phyloP scores from a whole-genome alignment of 1,140 invertebrate species.

The Cephus cinctus region DNA sequence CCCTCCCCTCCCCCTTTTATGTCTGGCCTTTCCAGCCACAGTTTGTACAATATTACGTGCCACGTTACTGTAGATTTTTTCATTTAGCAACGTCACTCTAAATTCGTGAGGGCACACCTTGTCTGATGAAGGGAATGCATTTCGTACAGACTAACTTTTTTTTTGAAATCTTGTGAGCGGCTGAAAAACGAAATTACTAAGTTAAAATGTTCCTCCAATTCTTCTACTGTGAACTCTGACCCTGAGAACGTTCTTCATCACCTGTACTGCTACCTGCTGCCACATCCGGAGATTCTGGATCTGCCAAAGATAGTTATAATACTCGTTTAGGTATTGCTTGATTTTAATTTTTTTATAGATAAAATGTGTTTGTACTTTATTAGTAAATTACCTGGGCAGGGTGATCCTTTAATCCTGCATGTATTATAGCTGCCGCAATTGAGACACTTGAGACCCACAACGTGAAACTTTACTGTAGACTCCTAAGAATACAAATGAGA shows the following conservation, averaged over 20 bases:
- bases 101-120: too few relatives aligned
- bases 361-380: too few relatives aligned
- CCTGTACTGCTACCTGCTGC: slow-evolving; percentile 31
- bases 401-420: slow-evolving; percentile 68
- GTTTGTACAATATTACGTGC: too few relatives aligned
- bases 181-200: background rate
- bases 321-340: background rate
- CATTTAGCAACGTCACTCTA: too few relatives aligned
- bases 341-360: background rate
- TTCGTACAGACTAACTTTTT: background rate
- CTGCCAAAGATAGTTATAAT: slow-evolving; percentile 17
- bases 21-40: too few relatives aligned
- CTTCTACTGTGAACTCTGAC: slow-evolving; percentile 22
- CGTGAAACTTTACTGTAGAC: slow-evolving; percentile 78
- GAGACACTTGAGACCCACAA: slow-evolving; percentile 80
- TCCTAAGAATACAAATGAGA: slow-evolving; percentile 58
- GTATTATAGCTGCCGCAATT: slow-evolving; percentile 87
- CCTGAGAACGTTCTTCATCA: slow-evolving; percentile 30
- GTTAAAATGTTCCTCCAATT: background rate
- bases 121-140: background rate
- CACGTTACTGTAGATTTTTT: too few relatives aligned
- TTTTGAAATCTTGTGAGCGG: background rate
- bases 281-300: slow-evolving; percentile 35
- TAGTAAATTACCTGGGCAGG: slow-evolving; percentile 41
- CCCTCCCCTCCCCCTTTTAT: too few relatives aligned